Conservation (phyloP, 1,140 invertebrate genomes). For the Samia ricini region DNA sequence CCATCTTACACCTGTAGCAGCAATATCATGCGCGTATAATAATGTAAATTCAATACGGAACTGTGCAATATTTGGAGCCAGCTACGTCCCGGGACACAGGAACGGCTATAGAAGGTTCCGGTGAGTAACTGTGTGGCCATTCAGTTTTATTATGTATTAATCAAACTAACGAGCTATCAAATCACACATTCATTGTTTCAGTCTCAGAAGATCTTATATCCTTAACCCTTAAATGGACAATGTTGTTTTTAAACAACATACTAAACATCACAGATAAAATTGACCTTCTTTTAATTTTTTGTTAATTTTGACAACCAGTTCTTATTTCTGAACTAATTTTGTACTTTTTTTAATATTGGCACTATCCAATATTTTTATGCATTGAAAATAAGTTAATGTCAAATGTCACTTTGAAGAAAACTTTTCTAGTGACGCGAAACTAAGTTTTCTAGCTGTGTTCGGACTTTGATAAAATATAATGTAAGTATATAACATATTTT, state of each 20-base stretch:
- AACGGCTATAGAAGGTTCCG: too few relatives aligned
- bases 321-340: slow-evolving; percentile 13
- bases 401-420: slow-evolving; percentile 46
- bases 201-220: too few relatives aligned
- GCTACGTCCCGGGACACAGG: too few relatives aligned
- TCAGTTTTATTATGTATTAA: too few relatives aligned
- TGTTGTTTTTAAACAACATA: slow-evolving; percentile 35
- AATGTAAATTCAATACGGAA: too few relatives aligned
- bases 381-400: slow-evolving; percentile 42
- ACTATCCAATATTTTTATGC: slow-evolving; percentile 48
- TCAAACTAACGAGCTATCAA: too few relatives aligned
- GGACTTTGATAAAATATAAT: slow-evolving; percentile 16
- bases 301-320: slow-evolving; percentile 36
- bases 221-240: too few relatives aligned
- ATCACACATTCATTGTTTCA: too few relatives aligned
- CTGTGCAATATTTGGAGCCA: too few relatives aligned
- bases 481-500: slow-evolving; percentile 12
- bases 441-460: slow-evolving; percentile 48
- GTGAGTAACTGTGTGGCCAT: too few relatives aligned
- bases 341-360: slow-evolving; percentile 39
- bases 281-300: slow-evolving; percentile 36
- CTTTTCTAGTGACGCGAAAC: slow-evolving; percentile 48
- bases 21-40: too few relatives aligned
- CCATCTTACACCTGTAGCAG: too few relatives aligned
- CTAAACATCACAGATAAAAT: slow-evolving; percentile 41